These are phyloP conservation scores for Dolichoris vasculosae DNA, from an alignment of 1,140 invertebrate genomes.

Conservation along the genomic window DNA sequence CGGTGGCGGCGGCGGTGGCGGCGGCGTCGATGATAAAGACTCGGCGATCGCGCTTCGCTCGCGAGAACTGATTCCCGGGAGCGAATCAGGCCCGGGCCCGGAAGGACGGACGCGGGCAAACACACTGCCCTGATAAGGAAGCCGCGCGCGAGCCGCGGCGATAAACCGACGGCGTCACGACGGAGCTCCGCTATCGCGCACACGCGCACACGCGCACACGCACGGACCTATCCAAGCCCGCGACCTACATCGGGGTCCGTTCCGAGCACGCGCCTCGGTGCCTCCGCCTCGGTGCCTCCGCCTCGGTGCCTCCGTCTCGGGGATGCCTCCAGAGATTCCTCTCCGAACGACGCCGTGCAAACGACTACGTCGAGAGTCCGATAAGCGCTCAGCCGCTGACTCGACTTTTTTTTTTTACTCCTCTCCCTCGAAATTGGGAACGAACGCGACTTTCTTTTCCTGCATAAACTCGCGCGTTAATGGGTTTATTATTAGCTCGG, in stretches of 20 bases:
- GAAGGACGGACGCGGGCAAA: not conserved
- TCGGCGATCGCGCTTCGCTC: not conserved
- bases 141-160: not conserved
- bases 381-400: not conserved
- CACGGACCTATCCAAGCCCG: not conserved
- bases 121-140: not conserved
- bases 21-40: not conserved
- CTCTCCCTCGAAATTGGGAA: not conserved
- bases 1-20: not conserved
- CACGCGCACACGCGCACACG: not conserved
- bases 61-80: no score
- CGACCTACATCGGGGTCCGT: constrained; percentile 17
- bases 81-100: not conserved
- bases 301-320: not conserved
- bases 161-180: constrained; percentile 20
- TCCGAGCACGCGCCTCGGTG: not conserved
- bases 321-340: no score
- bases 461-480: no score
- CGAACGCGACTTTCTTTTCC: not conserved
- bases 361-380: no score
- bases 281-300: not conserved
- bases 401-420: no score
- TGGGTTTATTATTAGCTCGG: no score
- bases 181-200: not conserved
- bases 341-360: no score